These are phyloP conservation scores for Timema podura DNA, from an alignment of 2,888 invertebrate genomes.

Conservation along the genomic window DNA sequence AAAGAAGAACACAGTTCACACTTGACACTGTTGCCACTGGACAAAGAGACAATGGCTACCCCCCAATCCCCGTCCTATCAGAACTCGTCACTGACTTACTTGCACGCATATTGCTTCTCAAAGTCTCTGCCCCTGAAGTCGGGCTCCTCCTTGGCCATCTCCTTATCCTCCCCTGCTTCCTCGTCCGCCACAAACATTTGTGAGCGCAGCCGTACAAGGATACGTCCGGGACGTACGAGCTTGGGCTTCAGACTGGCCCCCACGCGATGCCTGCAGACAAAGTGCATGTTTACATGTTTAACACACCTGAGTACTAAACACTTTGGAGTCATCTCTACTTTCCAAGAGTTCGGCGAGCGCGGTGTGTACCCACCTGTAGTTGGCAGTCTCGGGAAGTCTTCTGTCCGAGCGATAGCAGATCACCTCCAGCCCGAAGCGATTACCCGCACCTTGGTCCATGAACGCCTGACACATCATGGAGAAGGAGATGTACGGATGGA, in stretches of 20 bases:
- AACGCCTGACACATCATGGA: constrained; percentile 40
- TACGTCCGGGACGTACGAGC: constrained; percentile 36
- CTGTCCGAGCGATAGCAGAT: constrained; percentile 37
- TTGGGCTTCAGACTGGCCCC: constrained; percentile 37
- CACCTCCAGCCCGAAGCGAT: constrained; percentile 38
- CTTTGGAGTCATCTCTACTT: too few relatives aligned
- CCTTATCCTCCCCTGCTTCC: constrained; percentile 38
- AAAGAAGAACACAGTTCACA: too few relatives aligned
- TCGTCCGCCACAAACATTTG: constrained; percentile 38
- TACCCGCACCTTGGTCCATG: constrained; percentile 36
- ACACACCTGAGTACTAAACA: too few relatives aligned
- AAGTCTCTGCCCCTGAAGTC: constrained; percentile 40
- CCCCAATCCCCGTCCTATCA: too few relatives aligned
- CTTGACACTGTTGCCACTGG: too few relatives aligned
- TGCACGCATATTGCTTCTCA: constrained; percentile 40
- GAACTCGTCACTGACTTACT: constrained; percentile 29
- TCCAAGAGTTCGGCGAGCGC: too few relatives aligned
- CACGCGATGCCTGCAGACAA: constrained; percentile 31
- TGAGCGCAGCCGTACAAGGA: constrained; percentile 36
- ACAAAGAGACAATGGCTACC: too few relatives aligned
- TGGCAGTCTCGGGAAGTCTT: constrained; percentile 30
- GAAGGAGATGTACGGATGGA: constrained; percentile 37
- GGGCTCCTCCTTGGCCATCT: constrained; percentile 36
- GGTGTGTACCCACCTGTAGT: constrained; percentile 25
- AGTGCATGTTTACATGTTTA: background rate